These are phyloP conservation scores for Laothoe populi DNA, from an alignment of 2,888 invertebrate species.

Conservation along the genomic window DNA sequence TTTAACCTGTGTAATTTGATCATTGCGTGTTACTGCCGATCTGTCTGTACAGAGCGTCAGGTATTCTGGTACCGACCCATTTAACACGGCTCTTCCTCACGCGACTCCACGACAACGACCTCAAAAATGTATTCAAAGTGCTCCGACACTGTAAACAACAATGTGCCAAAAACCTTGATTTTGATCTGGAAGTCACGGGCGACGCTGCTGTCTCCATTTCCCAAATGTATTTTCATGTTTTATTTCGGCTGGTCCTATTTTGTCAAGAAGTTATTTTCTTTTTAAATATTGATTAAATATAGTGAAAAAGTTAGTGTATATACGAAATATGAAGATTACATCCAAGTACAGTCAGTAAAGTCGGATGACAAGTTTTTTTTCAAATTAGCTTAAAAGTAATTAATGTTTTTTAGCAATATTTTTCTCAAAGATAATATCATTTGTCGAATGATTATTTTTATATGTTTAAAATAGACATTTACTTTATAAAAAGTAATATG, in stretches of 20 bases:
- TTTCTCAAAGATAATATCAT: too few species aligned
- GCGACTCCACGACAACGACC: conserved; percentile 57
- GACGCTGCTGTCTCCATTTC: conserved; percentile 8
- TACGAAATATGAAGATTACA: too few species aligned
- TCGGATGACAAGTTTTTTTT: too few species aligned
- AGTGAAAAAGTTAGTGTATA: too few species aligned
- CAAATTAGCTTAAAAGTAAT: too few species aligned
- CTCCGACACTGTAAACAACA: conserved; percentile 54
- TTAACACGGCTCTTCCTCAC: conserved; percentile 41
- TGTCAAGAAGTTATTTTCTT: background rate
- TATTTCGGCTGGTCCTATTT: conserved; percentile 10
- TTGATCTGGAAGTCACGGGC: conserved; percentile 53
- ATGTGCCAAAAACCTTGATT: conserved; percentile 64
- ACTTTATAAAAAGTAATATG: too few species aligned
- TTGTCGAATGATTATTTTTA: too few species aligned
- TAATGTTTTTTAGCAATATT: too few species aligned
- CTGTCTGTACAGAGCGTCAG: conserved; percentile 32
- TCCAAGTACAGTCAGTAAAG: too few species aligned
- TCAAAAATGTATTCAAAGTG: conserved; percentile 60
- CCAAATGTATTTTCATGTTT: conserved; percentile 5
- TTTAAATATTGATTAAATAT: too few species aligned
- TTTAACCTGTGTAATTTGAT: background rate
- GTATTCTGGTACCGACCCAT: conserved; percentile 52
- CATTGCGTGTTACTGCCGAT: conserved; percentile 26
- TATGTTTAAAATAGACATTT: too few species aligned